A percentile compares a stretch with the other conserved stretches of the same genome.
Conservation (phyloP, 35 echinoderm and acorn worm genomes). For the Apostichopus parvimensis region DNA sequence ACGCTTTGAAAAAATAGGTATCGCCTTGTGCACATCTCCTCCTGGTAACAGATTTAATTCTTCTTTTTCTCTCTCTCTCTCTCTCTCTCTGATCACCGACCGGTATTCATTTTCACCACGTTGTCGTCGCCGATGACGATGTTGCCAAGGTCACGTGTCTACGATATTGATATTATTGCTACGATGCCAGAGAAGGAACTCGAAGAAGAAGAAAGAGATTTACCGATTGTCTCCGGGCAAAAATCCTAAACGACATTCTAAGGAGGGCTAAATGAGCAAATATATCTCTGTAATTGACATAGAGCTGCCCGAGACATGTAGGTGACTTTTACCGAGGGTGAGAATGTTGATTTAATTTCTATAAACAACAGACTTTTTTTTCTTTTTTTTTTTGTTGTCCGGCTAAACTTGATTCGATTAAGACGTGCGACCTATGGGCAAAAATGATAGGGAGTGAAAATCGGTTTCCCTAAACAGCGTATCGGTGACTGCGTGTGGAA, state of each 20-base stretch:
- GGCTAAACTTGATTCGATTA: no score
- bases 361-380: neutral
- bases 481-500: no score
- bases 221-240: neutral
- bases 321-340: conserved; percentile 6
- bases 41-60: no score
- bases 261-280: conserved; percentile 34
- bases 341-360: neutral
- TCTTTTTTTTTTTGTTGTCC: no score
- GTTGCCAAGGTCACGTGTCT: conserved; percentile 41
- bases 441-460: no score
- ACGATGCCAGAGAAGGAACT: neutral
- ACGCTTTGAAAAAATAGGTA: neutral
- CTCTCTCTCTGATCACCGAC: neutral
- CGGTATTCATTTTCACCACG: neutral
- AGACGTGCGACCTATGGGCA: no score
- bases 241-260: conserved; percentile 26
- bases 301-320: neutral
- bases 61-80: neutral
- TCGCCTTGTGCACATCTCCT: no score
- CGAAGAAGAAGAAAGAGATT: neutral
- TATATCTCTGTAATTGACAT: conserved; percentile 1
- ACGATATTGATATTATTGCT: conserved; percentile 6
- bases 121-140: neutral
- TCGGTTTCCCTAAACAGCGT: no score